These are phyloP conservation scores for Poicephalus meyeri DNA, from an alignment of 2,113 vertebrate species.

Conservation along the genomic window DNA sequence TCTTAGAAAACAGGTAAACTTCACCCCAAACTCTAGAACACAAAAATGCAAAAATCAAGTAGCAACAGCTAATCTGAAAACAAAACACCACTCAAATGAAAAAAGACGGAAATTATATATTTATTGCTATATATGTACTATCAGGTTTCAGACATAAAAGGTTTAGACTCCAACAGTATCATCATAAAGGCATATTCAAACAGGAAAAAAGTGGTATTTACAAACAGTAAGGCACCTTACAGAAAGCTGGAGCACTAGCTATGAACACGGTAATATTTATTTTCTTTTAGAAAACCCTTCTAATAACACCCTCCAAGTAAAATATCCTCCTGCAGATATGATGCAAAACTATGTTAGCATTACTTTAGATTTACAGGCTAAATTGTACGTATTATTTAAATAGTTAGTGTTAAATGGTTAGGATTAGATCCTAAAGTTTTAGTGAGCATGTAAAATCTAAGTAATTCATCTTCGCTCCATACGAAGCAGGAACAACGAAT, in stretches of 20 bases:
- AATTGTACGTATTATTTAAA: neutral
- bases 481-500: neutral
- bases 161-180: neutral
- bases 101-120: fast-evolving
- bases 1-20: neutral
- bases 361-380: neutral
- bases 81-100: neutral
- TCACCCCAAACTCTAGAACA: neutral
- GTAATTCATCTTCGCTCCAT: neutral
- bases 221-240: neutral
- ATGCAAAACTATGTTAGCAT: neutral
- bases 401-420: neutral
- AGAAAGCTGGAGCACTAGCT: neutral
- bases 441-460: neutral
- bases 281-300: neutral
- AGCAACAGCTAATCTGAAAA: neutral
- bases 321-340: neutral
- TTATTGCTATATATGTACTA: neutral
- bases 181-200: neutral
- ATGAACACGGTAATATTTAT: neutral
- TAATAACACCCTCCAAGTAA: neutral
- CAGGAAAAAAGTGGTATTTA: neutral
- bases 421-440: neutral
- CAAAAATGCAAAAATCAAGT: neutral
- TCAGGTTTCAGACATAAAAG: neutral